Percentiles rank a stretch among this genome's conserved stretches.
Conservation (phyloP, 2,888 invertebrate species). For the Catocala nupta region DNA sequence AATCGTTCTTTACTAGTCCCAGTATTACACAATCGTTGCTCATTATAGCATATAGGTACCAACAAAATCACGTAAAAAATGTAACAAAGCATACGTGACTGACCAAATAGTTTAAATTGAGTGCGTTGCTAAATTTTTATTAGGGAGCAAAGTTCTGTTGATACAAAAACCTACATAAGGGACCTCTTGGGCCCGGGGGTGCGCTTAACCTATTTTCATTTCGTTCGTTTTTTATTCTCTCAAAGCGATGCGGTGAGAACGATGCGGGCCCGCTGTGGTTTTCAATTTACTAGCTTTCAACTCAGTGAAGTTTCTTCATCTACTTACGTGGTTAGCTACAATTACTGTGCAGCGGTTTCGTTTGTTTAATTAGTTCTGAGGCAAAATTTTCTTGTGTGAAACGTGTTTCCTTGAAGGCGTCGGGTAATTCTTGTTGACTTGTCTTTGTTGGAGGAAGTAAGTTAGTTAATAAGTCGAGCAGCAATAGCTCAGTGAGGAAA, state of each 20-base stretch:
- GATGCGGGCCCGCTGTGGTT: slow-evolving; percentile 66
- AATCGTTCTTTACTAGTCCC: too few relatives aligned
- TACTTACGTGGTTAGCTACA: slow-evolving; percentile 46
- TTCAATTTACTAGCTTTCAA: slow-evolving; percentile 71
- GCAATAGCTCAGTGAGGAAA: too few relatives aligned
- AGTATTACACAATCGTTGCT: too few relatives aligned
- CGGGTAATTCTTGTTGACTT: slow-evolving; percentile 20
- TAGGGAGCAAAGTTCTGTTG: slow-evolving; percentile 60
- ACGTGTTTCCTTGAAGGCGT: slow-evolving; percentile 21
- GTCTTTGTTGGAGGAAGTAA: background rate
- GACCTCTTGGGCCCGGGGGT: slow-evolving; percentile 66
- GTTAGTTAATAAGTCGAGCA: background rate
- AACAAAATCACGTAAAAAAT: slow-evolving; percentile 51
- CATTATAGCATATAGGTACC: slow-evolving; percentile 29
- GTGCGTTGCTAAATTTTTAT: slow-evolving; percentile 65
- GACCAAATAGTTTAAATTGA: slow-evolving; percentile 54
- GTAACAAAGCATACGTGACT: slow-evolving; percentile 45
- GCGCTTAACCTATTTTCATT: slow-evolving; percentile 80
- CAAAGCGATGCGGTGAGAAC: slow-evolving; percentile 59
- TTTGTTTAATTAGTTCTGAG: slow-evolving; percentile 51
- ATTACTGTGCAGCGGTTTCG: slow-evolving; percentile 46
- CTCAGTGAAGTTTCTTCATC: slow-evolving; percentile 47
- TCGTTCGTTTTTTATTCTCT: slow-evolving; percentile 72
- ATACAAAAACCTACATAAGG: slow-evolving; percentile 69
- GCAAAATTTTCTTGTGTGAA: slow-evolving; percentile 29